These are phyloP conservation scores for Salmo trutta DNA, from an alignment of 2,797 vertebrate species.

Conservation along the genomic window DNA sequence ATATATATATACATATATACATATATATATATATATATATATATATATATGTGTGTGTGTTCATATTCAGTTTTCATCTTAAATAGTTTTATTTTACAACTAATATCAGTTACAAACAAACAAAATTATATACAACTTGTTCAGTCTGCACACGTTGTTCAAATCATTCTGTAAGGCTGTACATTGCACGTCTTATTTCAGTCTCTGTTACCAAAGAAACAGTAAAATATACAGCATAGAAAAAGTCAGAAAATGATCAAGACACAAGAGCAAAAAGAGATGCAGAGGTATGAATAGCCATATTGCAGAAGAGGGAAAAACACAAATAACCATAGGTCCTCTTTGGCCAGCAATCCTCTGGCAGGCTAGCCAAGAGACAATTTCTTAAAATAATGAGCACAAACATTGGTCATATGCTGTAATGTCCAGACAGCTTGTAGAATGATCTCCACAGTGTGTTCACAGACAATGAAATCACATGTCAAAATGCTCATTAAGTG, in stretches of 20 bases:
- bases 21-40: not conserved
- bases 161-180: not conserved
- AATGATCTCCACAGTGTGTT: not conserved
- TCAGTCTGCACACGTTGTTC: not conserved
- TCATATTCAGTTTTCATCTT: not conserved
- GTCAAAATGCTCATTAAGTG: not conserved
- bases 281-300: not conserved
- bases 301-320: not conserved
- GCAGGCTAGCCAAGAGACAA: not conserved
- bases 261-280: not conserved
- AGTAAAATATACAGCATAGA: not conserved
- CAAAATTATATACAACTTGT: not conserved
- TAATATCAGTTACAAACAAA: not conserved
- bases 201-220: not conserved
- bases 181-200: not conserved
- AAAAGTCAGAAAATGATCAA: not conserved
- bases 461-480: not conserved
- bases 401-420: not conserved
- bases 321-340: not conserved
- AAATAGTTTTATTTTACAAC: not conserved
- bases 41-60: too few relatives aligned
- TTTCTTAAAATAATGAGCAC: constrained; percentile 1
- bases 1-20: not conserved
- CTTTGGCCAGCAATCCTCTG: not conserved
- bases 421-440: not conserved